Base-by-base conservation (phyloP, 1,140 invertebrate genomes). In the Bombus waltoni region DNA sequence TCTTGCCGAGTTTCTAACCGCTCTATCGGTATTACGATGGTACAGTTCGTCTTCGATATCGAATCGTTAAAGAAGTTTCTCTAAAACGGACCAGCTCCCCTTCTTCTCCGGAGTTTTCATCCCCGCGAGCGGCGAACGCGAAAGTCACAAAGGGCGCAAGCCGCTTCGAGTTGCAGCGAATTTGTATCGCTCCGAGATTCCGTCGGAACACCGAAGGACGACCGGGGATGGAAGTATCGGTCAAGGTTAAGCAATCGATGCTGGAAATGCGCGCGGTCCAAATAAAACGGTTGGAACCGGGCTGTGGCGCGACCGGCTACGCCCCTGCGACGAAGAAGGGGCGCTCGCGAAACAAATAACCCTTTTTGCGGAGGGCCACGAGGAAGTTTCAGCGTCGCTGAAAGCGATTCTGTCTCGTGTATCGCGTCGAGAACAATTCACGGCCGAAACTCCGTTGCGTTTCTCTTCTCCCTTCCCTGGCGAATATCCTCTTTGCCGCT, bases 221-320 rank as follows among this genome's bases (percentile, higher is more conserved):
- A 22, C 18, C 65, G 25, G 42, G n/a, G 72, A 65, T 62, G 40
- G 71, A 62, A 59, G 70, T 76, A 72, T 86, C 80, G 87, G 88
- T 85, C 88, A 89, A 89, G 88, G 88, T 80, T 66, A 62, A 59
- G 68, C 80, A 83, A 88, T 89, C 87, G 80, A 89, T 88, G 70
- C 53, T 74, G 59, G 68, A 74, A 81, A 83, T 78, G n/a, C 47
- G 42, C 47, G 40, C 35, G 40, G 53, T 70, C 62, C 80, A 65
- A 68, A 76, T 2, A n/a, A 0, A 6, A 6, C 13, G 47, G 5
- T 85, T 85, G 77, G 83, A 77, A 73, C 9, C 42, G 77, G 83
- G 78, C 38, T 78, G 59, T 74, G 78, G 70, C 28, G 32, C 8
- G 9, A 2, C 5, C 8, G 40, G 22, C 42, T 62, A 62, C 83